Evolutionary conservation across 2,888 invertebrate species (phyloP).

Genomic region (Cataglyphis cursor): DNA sequence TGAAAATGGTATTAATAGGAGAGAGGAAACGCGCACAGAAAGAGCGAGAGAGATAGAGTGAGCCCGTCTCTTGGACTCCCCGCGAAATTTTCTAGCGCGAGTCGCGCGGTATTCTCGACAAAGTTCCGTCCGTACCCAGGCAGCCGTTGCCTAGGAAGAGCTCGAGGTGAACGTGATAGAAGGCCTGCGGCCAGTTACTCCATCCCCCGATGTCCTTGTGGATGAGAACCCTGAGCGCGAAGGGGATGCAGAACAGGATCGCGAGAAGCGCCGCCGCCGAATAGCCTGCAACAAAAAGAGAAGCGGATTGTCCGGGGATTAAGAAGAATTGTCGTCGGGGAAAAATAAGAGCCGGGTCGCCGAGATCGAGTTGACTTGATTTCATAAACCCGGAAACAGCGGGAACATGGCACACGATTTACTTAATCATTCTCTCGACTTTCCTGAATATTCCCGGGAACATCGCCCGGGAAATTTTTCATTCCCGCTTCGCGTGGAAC

Average conservation of each 20-base stretch:
- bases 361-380: slow-evolving; percentile 29
- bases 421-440: slow-evolving; percentile 45
- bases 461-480: slow-evolving; percentile 31
- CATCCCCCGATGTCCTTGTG: slow-evolving; percentile 90
- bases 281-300: slow-evolving; percentile 88
- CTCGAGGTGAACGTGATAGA: slow-evolving; percentile 91
- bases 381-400: slow-evolving; percentile 36
- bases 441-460: slow-evolving; percentile 30
- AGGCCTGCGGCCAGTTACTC: slow-evolving; percentile 90
- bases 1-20: slow-evolving; percentile 4
- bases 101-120: neutral
- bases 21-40: neutral
- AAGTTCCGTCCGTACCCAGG: slow-evolving; percentile 87
- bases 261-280: slow-evolving; percentile 93
- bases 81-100: neutral
- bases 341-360: slow-evolving; percentile 4
- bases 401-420: slow-evolving; percentile 30
- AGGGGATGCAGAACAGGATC: slow-evolving; percentile 91
- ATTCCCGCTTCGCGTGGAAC: slow-evolving; percentile 5
- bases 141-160: slow-evolving; percentile 92
- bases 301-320: neutral
- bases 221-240: slow-evolving; percentile 90
- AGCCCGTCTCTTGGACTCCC: neutral
- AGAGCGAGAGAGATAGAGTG: too few species aligned
- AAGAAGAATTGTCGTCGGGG: slow-evolving; percentile 24